Evolutionary conservation across 2,797 vertebrate genomes (phyloP).

Genomic region (Hirundo rustica): DNA sequence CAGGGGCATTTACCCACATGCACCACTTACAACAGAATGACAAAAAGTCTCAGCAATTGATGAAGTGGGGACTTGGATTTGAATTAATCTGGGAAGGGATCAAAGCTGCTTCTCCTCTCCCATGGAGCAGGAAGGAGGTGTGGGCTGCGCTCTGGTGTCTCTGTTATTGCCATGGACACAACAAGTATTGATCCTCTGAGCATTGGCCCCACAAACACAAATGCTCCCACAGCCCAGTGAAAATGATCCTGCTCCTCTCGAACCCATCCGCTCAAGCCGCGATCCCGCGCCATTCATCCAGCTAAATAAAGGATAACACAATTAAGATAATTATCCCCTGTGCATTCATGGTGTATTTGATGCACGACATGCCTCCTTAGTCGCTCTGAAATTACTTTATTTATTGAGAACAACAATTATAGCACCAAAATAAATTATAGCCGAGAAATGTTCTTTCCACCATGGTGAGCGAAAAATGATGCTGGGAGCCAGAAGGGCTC

Average conservation of each 20-base stretch:
- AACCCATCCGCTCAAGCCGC: neutral
- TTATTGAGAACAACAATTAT: neutral
- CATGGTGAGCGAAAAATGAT: neutral
- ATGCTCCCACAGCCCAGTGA: neutral
- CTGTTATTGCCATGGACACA: accelerated
- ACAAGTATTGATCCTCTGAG: neutral
- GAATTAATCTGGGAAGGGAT: neutral
- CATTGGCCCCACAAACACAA: neutral
- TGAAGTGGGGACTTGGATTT: neutral
- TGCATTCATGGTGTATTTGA: neutral
- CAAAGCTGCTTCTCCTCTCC: neutral
- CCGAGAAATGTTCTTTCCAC: neutral
- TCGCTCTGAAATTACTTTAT: neutral
- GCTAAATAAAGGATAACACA: slow-evolving; percentile 2
- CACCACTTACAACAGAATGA: neutral
- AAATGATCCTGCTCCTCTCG: neutral
- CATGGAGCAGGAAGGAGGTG: accelerated
- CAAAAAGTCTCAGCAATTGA: neutral
- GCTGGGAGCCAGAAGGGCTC: neutral
- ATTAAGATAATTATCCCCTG: slow-evolving; percentile 22
- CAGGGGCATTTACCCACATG: neutral
- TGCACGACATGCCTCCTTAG: neutral
- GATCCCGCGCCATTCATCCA: neutral
- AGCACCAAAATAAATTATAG: neutral
- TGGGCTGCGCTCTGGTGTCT: neutral